Evolutionary conservation across 2,888 invertebrate genomes (phyloP).

Genomic region (Glyphotaelius pellucidus): DNA sequence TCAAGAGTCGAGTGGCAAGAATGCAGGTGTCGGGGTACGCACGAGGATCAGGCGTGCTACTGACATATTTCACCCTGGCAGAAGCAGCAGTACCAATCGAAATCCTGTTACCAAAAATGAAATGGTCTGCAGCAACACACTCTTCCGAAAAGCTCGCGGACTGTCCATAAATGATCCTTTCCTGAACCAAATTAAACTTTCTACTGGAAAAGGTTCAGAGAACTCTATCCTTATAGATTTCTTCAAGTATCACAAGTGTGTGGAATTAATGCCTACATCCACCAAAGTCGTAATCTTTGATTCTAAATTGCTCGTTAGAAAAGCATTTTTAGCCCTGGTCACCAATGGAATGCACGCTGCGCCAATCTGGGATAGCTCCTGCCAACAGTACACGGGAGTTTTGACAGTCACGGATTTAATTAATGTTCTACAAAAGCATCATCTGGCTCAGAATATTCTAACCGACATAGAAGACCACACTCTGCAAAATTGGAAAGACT

Average conservation of each 20-base stretch:
- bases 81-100: background rate
- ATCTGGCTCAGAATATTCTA: constrained; percentile 47
- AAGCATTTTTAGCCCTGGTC: constrained; percentile 54
- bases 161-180: constrained; percentile 53
- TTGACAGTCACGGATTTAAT: constrained; percentile 59
- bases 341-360: constrained; percentile 54
- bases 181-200: constrained; percentile 32
- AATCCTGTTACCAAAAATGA: constrained; percentile 38
- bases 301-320: constrained; percentile 47
- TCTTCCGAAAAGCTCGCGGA: constrained; percentile 53
- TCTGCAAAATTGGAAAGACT: constrained; percentile 52
- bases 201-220: constrained; percentile 2
- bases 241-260: constrained; percentile 52
- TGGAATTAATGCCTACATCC: constrained; percentile 55
- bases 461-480: constrained; percentile 56
- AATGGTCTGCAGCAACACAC: constrained; percentile 23
- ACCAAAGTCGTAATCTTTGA: constrained; percentile 58
- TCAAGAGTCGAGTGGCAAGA: constrained; percentile 4
- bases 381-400: constrained; percentile 51
- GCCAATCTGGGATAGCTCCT: constrained; percentile 50
- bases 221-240: constrained; percentile 47
- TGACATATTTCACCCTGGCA: constrained; percentile 46
- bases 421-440: constrained; percentile 50
- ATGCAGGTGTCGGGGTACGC: background rate
- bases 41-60: constrained; percentile 34